Conservation (phyloP, 2,113 vertebrate genomes). For the Lophochroa leadbeateri region DNA sequence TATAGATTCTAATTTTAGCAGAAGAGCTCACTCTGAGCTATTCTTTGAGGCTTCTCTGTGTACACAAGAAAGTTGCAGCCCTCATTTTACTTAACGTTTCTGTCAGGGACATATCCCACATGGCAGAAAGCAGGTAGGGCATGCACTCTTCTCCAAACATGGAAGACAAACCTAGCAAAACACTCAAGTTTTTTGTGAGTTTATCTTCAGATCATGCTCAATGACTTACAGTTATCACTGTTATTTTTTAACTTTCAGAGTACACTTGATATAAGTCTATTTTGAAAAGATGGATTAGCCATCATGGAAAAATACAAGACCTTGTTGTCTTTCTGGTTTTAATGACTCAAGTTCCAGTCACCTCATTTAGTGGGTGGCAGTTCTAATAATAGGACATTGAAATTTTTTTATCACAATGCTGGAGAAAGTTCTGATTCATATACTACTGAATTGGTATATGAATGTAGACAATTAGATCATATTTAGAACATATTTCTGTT, state of each 20-base stretch:
- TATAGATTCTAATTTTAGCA: neutral
- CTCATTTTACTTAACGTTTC: neutral
- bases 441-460: neutral
- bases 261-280: neutral
- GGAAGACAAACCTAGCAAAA: neutral
- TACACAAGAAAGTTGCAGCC: neutral
- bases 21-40: neutral
- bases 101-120: neutral
- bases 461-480: neutral
- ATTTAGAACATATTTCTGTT: neutral
- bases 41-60: neutral
- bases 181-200: neutral
- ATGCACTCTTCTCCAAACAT: neutral
- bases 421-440: neutral
- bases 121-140: neutral
- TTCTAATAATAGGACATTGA: neutral
- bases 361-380: neutral
- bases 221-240: neutral
- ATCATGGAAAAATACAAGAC: neutral
- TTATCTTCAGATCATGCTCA: neutral
- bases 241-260: neutral
- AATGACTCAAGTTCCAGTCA: neutral
- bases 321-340: neutral
- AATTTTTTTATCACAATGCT: neutral
- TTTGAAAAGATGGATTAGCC: neutral